These are phyloP conservation scores for Mystacides longicornis DNA, from an alignment of 2,888 invertebrate genomes.

Conservation along the genomic window DNA sequence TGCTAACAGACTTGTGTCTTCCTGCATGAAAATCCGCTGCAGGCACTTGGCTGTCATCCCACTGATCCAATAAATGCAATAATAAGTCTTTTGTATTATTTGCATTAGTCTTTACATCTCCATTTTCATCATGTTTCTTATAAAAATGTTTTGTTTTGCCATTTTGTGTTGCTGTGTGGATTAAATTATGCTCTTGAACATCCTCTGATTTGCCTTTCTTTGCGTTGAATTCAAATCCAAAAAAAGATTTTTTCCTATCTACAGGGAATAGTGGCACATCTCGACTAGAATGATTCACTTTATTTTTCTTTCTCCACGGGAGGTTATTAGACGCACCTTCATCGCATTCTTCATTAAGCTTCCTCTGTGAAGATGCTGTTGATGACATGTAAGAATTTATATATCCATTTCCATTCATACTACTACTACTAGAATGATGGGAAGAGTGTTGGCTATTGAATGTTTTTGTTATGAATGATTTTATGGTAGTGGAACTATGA, in stretches of 20 bases:
- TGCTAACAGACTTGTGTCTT: constrained; percentile 64
- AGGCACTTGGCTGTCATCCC: constrained; percentile 56
- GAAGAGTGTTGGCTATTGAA: neutral
- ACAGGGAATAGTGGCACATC: constrained; percentile 63
- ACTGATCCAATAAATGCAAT: constrained; percentile 66
- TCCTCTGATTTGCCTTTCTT: constrained; percentile 44
- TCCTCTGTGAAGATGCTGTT: constrained; percentile 4
- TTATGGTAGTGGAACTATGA: neutral
- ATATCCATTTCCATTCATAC: constrained; percentile 9
- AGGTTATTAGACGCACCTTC: constrained; percentile 34
- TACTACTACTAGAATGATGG: neutral
- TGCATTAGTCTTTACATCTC: constrained; percentile 49
- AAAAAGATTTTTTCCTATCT: constrained; percentile 49
- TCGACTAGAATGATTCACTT: constrained; percentile 59
- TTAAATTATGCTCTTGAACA: constrained; percentile 27
- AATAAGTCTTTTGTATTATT: constrained; percentile 71
- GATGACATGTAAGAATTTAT: constrained; percentile 9
- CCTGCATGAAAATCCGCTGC: constrained; percentile 48
- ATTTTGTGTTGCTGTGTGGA: constrained; percentile 28
- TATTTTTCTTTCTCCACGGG: constrained; percentile 56
- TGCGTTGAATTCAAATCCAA: constrained; percentile 42
- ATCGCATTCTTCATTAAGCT: constrained; percentile 11
- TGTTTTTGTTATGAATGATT: constrained; percentile 4
- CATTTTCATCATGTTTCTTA: constrained; percentile 32
- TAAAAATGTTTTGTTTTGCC: constrained; percentile 39